Conservation (phyloP, 1,140 invertebrate genomes). For the Papilio polytes region DNA sequence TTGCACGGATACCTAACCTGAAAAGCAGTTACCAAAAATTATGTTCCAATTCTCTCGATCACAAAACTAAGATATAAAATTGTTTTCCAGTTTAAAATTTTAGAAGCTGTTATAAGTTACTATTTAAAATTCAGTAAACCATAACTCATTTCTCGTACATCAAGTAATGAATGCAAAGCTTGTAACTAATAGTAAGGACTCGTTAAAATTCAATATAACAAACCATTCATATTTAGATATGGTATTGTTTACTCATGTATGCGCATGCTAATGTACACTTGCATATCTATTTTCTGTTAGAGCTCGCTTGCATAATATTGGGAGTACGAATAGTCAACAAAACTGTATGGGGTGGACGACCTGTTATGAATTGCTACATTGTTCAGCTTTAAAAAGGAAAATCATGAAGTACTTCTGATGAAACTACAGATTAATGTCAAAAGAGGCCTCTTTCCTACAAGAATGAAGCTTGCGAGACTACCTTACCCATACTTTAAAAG, state of each 20-base stretch:
- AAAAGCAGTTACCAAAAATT: neutral
- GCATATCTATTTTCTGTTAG: constrained; percentile 44
- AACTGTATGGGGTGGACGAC: constrained; percentile 21
- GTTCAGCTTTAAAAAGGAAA: neutral
- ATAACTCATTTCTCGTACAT: constrained; percentile 8
- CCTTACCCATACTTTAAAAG: no score
- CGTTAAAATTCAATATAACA: constrained; percentile 51
- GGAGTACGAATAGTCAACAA: constrained; percentile 27
- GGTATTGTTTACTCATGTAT: constrained; percentile 55
- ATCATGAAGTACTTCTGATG: neutral
- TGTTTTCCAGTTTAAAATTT: neutral
- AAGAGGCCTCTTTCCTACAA: neutral
- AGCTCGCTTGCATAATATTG: constrained; percentile 45
- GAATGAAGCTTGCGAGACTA: neutral
- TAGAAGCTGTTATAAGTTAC: neutral
- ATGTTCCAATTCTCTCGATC: neutral
- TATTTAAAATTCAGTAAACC: neutral
- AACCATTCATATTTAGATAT: constrained; percentile 50
- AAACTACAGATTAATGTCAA: neutral
- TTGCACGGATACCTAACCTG: neutral
- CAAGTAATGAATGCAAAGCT: constrained; percentile 24
- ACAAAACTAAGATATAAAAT: neutral
- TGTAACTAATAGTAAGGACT: constrained; percentile 42
- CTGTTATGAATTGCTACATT: neutral
- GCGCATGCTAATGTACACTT: constrained; percentile 56